phyloP scores from a whole-genome alignment of 2,113 vertebrate genomes.

The Psophia crepitans region DNA sequence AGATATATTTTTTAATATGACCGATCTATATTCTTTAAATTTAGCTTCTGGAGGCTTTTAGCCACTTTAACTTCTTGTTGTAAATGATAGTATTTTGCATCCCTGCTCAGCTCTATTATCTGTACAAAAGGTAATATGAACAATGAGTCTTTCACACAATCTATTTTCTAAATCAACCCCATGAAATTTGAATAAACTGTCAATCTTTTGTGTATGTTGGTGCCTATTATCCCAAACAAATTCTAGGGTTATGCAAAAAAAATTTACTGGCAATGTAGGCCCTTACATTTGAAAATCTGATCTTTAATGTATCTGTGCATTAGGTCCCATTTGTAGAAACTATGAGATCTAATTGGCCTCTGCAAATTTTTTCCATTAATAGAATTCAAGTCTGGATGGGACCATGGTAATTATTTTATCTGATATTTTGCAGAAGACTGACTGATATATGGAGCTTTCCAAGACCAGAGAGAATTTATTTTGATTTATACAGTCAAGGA shows the following conservation, averaged over 20 bases:
- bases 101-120: neutral
- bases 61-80: neutral
- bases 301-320: neutral
- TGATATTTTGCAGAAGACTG: neutral
- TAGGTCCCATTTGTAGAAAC: neutral
- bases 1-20: neutral
- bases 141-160: neutral
- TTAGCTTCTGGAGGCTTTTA: neutral
- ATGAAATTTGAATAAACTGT: neutral
- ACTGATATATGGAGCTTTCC: neutral
- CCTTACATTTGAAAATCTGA: neutral
- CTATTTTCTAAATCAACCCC: neutral
- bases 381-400: neutral
- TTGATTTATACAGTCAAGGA: neutral
- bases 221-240: neutral
- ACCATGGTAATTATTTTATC: neutral
- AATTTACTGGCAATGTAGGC: neutral
- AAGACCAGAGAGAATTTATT: neutral
- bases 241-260: neutral
- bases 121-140: neutral
- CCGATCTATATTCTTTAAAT: neutral
- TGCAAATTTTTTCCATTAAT: neutral
- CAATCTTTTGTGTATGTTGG: neutral
- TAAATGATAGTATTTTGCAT: neutral
- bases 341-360: neutral